Conservation (phyloP, 2,113 vertebrate species). For the cattle (Bos taurus) region DNA sequence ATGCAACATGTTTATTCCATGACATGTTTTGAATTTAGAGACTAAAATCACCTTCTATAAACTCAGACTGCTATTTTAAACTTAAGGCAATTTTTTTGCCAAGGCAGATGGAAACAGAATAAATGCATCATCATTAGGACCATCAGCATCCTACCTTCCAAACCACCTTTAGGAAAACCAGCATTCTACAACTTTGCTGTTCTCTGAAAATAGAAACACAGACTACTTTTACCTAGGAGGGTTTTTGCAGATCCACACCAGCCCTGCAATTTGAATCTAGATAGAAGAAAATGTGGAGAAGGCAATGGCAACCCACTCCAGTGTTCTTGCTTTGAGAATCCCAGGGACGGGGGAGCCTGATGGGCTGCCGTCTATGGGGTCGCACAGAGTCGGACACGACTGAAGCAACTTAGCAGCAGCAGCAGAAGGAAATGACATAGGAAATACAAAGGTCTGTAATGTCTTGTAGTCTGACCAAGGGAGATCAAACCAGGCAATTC, state of each 20-base stretch:
- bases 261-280: background rate
- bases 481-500: background rate
- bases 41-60: conserved; percentile 10
- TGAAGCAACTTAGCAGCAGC: no score
- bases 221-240: background rate
- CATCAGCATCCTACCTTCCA: background rate
- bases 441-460: background rate
- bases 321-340: no score
- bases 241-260: background rate
- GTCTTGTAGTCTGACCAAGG: background rate
- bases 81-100: conserved; percentile 25
- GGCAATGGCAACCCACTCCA: no score
- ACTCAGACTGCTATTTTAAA: conserved; percentile 38
- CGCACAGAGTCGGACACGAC: accelerated
- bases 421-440: background rate
- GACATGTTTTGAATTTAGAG: conserved; percentile 46
- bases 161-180: background rate
- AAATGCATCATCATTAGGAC: conserved; percentile 18
- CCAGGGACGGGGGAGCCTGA: no score
- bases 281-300: background rate
- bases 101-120: conserved; percentile 13
- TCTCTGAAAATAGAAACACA: conserved; percentile 19
- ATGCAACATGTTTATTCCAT: conserved; percentile 31
- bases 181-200: background rate
- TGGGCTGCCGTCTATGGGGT: no score